These are phyloP conservation scores for Bolborhynchus lineola DNA, from an alignment of 2,113 vertebrate species.

Conservation along the genomic window DNA sequence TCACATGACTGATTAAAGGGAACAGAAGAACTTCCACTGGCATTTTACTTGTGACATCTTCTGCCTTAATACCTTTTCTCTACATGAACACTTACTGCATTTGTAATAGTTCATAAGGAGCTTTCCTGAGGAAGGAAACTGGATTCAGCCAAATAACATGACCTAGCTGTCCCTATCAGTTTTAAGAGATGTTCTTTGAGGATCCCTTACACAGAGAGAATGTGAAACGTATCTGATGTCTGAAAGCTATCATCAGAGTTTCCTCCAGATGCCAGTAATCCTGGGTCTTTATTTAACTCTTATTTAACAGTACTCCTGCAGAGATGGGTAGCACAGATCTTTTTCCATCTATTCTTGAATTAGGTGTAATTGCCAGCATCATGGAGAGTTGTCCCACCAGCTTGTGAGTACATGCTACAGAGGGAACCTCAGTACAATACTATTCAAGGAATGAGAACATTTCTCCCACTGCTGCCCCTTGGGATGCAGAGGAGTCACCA, in stretches of 20 bases:
- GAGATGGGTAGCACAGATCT: neutral
- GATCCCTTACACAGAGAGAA: neutral
- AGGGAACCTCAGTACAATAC: slow-evolving; percentile 14
- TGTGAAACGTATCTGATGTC: neutral
- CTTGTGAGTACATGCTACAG: neutral
- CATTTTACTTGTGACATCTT: neutral
- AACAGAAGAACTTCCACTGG: neutral
- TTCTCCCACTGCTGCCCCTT: slow-evolving; percentile 52
- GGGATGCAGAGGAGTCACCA: slow-evolving; percentile 37
- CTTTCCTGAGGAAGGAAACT: neutral
- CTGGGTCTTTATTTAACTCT: slow-evolving; percentile 16
- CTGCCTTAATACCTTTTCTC: neutral
- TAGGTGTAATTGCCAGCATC: neutral
- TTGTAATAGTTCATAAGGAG: neutral
- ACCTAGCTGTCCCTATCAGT: neutral
- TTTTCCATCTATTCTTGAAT: slow-evolving; percentile 20
- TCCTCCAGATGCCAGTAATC: neutral
- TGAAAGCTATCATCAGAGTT: neutral
- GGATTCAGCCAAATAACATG: neutral
- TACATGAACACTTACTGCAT: neutral
- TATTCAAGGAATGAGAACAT: slow-evolving; percentile 52
- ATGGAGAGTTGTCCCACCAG: slow-evolving; percentile 31
- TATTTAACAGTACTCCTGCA: slow-evolving; percentile 3
- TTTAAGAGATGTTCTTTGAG: neutral
- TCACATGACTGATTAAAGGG: neutral